Base-by-base conservation (phyloP, 2,797 vertebrate genomes). In the Notolabrus celidotus region DNA sequence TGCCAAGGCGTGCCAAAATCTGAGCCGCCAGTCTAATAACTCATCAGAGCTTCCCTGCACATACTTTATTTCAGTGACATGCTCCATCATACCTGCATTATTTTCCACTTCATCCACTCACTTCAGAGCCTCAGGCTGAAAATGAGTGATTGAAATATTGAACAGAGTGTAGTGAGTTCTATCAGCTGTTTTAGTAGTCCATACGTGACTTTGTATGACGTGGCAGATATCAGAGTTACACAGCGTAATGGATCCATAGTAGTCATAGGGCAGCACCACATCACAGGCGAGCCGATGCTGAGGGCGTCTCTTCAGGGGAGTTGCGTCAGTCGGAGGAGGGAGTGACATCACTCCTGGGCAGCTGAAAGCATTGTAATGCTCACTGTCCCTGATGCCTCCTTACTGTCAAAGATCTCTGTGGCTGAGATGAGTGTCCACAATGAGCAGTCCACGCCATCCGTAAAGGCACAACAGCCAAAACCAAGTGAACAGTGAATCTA, bases 251-350 rank as follows among this genome's bases (percentile, higher is more conserved):
- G 62, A 78, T 62, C 66, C 16, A 58, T 16, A 39, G 41, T 59
- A 52, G 53, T 74, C 67, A 46, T 56, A 31, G 75, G 68, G 61
- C 63, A 50, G 61, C 5, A 49, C 22, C 61, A 60, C 78, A 77
- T 84, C 57, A 77, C 38, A 63, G 64, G 23, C 45, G 25, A 19
- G 54, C 83, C 77, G 83, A 85, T 2, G 65, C 75, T 66, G 29
- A 75, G 69, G 85, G 67, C 74, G 76, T 74, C 77, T 81, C 79
- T 81, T 74, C 63, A 62, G 72, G 41, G 39, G 43, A 59, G 49
- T 86, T 89, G 82, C 78, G 71, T 90, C 87, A 90, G 83, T 63
- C 1, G 34, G 55, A 74, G 71, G 57, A 74, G 66, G 36, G 38
- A 27, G 69, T 85, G 85, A 85, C 61, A 62, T 88, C 79, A 80